A percentile compares a stretch with the other conserved stretches of the same genome.
phyloP scores from a whole-genome alignment of 1,140 invertebrate genomes.

The Calycopis cecrops region DNA sequence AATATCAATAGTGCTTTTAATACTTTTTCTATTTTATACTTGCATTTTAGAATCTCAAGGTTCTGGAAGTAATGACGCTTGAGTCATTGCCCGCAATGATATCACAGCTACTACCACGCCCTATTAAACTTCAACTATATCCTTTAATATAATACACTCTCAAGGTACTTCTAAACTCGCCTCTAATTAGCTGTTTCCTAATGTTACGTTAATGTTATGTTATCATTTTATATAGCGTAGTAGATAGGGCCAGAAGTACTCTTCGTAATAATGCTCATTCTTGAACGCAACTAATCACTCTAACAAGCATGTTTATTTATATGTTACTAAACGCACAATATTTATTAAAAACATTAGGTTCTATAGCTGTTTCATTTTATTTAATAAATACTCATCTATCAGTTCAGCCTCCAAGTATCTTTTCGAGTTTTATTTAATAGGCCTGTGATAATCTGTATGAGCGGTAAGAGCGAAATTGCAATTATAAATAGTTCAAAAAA shows the following conservation, averaged over 20 bases:
- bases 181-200: constrained; percentile 24
- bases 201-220: too few relatives aligned
- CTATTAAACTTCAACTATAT: constrained; percentile 32
- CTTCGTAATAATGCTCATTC: too few relatives aligned
- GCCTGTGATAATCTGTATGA: constrained; percentile 5
- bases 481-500: constrained; percentile 1
- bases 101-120: constrained; percentile 49
- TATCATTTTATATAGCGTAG: too few relatives aligned
- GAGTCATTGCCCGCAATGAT: constrained; percentile 45
- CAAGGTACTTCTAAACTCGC: constrained; percentile 37
- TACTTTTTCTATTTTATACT: constrained; percentile 46
- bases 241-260: too few relatives aligned
- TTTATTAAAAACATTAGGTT: constrained; percentile 6
- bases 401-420: constrained; percentile 69
- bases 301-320: too few relatives aligned
- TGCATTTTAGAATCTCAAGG: constrained; percentile 51
- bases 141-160: constrained; percentile 30
- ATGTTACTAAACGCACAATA: background rate
- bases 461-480: background rate
- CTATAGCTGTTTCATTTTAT: constrained; percentile 9
- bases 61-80: constrained; percentile 49
- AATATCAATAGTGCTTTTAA: constrained; percentile 44
- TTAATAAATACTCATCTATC: constrained; percentile 38
- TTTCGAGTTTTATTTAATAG: constrained; percentile 14
- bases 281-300: too few relatives aligned